These are phyloP conservation scores for Gallinago nigripennis DNA, from an alignment of 2,797 vertebrate genomes.

Conservation along the genomic window DNA sequence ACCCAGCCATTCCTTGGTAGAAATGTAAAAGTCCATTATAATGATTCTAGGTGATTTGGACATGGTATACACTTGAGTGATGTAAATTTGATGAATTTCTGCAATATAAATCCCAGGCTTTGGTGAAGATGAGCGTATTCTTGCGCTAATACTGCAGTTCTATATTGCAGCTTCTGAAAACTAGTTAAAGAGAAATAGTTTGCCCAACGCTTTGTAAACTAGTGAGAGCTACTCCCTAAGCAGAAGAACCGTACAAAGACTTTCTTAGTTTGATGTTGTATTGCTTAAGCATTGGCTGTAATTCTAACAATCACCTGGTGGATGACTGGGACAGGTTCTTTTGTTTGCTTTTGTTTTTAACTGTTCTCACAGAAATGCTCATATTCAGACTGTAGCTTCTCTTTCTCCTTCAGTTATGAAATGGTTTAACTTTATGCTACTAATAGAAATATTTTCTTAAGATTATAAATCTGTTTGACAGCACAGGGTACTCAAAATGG, in stretches of 20 bases:
- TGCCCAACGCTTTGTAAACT: conserved; percentile 5
- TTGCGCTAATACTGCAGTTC: conserved; percentile 28
- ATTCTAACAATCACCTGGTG: conserved; percentile 34
- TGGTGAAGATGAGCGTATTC: conserved; percentile 28
- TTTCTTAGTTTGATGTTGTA: conserved; percentile 23
- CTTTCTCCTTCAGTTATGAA: conserved; percentile 11
- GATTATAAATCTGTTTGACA: not conserved
- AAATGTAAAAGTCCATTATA: not conserved
- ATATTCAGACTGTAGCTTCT: conserved; percentile 15
- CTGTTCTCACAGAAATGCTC: conserved; percentile 24
- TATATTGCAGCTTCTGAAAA: conserved; percentile 52
- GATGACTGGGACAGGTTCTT: not conserved
- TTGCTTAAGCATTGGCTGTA: conserved; percentile 36
- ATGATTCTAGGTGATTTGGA: not conserved
- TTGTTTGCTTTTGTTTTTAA: not conserved
- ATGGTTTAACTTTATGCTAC: conserved; percentile 16
- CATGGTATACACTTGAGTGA: not conserved
- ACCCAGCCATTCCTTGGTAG: conserved; percentile 12
- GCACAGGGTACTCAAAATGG: not conserved
- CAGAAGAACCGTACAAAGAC: not conserved
- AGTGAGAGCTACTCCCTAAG: conserved; percentile 26
- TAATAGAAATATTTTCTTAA: conserved; percentile 22
- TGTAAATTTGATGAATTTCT: conserved; percentile 21
- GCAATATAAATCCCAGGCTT: conserved; percentile 9
- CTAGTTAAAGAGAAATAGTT: conserved; percentile 10